Evolutionary conservation across 37 sponge, comb jelly and placozoan genomes (phyloP), one percentile per base, ranked within the genome.

Genomic region (Theonella swinhoei): DNA sequence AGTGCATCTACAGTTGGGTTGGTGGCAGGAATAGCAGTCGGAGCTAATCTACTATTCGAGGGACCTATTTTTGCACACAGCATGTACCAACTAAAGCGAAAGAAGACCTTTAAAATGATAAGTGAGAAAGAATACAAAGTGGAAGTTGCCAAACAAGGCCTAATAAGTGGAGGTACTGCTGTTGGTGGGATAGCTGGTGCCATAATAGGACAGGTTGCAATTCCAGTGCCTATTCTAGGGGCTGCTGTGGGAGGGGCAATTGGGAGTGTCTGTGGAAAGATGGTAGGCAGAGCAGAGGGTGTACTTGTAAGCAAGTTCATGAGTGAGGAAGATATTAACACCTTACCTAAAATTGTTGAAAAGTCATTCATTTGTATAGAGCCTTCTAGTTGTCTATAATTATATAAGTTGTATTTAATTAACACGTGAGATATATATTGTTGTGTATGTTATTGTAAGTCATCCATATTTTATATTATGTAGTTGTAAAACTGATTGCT

Each of bases 71-170:
- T 84, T 54, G 23, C 61, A 47, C 14, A 59, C 1, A 47, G 58
- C 1, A 34, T 76, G 34, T 84, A 84, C 68, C 66, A 76, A 76
- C 84, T 84, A 19, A 41, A 76, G 3, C 76, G 84, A 20, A 65
- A 84, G 35, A 42, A 66, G 37, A 84, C 75, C 39, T 84, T 84
- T 75, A 9, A 84, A 30, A 69, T 54, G 29, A 84, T 84, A 39
- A 26, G 68, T 1, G 60, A 76, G 2, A 36, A 39, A 26, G 76
- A 84, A 20, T 84, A 76, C 68, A 76, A 84, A 66, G 30, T 67
- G 17, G 69, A 71, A 22, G 37, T 80, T 20, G 59, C 70, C 59
- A 42, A 70, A 25, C 59, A 80, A 60, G 47, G 71, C 3, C 43
- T 76, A 34, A 67, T 25, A 31, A 67, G 77, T 29, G 59, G 68